Evolutionary conservation across 2,113 vertebrate genomes (phyloP).

Genomic region (Mus musculus): GRCm39 chr16:65015001-65015500

Average conservation of each 20-base stretch:
- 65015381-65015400: accelerated
- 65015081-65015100: constrained; percentile 46
- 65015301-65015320: background rate
- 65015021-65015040: background rate
- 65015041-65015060: constrained; percentile 43
- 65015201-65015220: background rate
- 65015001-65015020: constrained; percentile 24
- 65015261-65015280: background rate
- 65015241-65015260: constrained; percentile 19
- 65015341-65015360: background rate
- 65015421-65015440: background rate
- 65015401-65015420: background rate
- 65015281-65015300: constrained; percentile 21
- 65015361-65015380: background rate
- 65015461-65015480: background rate
- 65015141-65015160: constrained; percentile 20
- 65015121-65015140: constrained; percentile 41
- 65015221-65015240: background rate
- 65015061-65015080: background rate
- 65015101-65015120: constrained; percentile 42
- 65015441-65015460: background rate
- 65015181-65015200: background rate
- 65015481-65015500: background rate
- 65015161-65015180: background rate
- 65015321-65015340: background rate